These are phyloP conservation scores for Anhinga anhinga DNA, from an alignment of 2,113 vertebrate genomes.

Conservation along the genomic window DNA sequence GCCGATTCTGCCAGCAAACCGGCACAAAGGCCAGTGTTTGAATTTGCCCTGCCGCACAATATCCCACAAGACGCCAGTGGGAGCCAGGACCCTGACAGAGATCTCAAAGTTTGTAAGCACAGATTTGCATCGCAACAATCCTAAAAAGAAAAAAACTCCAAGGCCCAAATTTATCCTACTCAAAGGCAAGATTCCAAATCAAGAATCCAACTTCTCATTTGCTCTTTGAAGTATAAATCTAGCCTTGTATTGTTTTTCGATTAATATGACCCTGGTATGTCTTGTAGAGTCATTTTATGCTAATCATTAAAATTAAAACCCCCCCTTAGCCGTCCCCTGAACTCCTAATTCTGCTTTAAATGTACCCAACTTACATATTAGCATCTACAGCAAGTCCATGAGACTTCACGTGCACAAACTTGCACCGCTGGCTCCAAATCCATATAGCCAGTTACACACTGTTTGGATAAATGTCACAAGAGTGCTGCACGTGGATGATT, in stretches of 20 bases:
- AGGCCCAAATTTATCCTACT: not conserved
- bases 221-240: not conserved
- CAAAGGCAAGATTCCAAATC: not conserved
- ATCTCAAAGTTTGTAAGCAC: not conserved
- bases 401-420: rapidly evolving
- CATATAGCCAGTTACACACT: rapidly evolving
- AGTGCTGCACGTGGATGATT: not conserved
- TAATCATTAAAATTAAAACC: not conserved
- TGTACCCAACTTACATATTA: not conserved
- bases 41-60: not conserved
- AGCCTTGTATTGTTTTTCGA: not conserved
- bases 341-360: not conserved
- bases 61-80: not conserved
- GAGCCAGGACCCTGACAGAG: not conserved
- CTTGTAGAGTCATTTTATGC: not conserved
- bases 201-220: not conserved
- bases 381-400: not conserved
- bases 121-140: not conserved
- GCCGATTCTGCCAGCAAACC: not conserved
- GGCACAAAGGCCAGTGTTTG: not conserved
- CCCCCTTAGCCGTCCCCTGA: not conserved
- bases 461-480: not conserved
- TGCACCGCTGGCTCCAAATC: not conserved
- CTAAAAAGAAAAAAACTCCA: not conserved
- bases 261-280: rapidly evolving